Conservation (phyloP, 2,797 vertebrate species). For the Acanthurus tractus region DNA sequence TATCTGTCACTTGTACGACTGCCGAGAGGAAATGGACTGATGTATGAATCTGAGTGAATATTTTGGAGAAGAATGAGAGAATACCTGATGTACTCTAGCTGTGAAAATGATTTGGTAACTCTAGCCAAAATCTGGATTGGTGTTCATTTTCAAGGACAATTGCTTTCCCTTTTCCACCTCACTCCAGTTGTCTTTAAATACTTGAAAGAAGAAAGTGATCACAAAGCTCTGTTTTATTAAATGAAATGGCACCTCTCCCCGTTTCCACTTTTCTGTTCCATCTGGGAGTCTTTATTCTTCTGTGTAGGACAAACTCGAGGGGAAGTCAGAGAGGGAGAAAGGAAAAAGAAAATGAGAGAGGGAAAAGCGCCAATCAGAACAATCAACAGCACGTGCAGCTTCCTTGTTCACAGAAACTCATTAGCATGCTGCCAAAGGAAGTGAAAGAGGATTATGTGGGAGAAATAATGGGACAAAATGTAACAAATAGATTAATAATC, state of each 20-base stretch:
- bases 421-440: constrained; percentile 93
- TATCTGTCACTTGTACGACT: constrained; percentile 66
- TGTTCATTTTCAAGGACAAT: constrained; percentile 59
- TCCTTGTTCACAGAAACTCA: constrained; percentile 91
- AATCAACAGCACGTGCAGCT: constrained; percentile 85
- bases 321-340: constrained; percentile 29
- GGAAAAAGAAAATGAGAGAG: constrained; percentile 25
- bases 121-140: constrained; percentile 54
- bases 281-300: constrained; percentile 85
- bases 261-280: constrained; percentile 69
- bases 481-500: constrained; percentile 87
- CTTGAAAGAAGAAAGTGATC: constrained; percentile 76
- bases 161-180: constrained; percentile 56
- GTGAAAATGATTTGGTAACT: constrained; percentile 40
- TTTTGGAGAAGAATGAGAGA: constrained; percentile 49
- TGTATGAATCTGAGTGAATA: constrained; percentile 62
- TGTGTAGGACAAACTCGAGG: constrained; percentile 68
- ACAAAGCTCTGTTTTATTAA: constrained; percentile 76
- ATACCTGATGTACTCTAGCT: constrained; percentile 52
- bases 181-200: constrained; percentile 64
- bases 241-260: constrained; percentile 70
- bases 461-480: constrained; percentile 92
- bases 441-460: constrained; percentile 92
- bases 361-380: constrained; percentile 88
- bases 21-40: constrained; percentile 63